Evolutionary conservation across 2,888 invertebrate species (phyloP).

Genomic region (Rhabditoides inermis): DNA sequence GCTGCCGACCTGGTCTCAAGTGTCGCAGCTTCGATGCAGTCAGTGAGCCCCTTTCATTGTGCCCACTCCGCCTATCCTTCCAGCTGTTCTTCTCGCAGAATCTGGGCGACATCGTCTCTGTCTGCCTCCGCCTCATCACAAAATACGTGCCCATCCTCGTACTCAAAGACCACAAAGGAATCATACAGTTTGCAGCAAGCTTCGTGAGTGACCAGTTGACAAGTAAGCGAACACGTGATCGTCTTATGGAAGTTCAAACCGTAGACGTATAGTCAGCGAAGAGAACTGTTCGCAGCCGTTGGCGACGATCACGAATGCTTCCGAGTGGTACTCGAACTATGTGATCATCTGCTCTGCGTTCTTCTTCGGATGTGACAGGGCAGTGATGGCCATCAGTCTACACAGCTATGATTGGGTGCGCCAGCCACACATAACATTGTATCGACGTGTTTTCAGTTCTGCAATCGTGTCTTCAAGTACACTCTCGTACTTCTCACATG

Average conservation of each 20-base stretch:
- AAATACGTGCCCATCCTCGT: conserved; percentile 8
- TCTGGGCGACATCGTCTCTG: conserved; percentile 8
- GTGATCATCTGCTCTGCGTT: conserved; percentile 8
- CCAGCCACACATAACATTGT: too few relatives aligned
- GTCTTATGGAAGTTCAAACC: background rate
- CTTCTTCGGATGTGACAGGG: conserved; percentile 8
- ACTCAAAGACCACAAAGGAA: conserved; percentile 5
- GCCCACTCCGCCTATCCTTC: too few relatives aligned
- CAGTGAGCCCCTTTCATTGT: too few relatives aligned
- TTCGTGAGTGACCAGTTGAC: too few relatives aligned
- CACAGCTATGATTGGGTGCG: conserved; percentile 9
- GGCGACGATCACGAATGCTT: conserved; percentile 7
- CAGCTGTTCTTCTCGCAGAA: conserved; percentile 14
- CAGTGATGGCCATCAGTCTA: conserved; percentile 7
- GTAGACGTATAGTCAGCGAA: too few relatives aligned
- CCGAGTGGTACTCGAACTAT: conserved; percentile 12
- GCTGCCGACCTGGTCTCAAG: too few relatives aligned
- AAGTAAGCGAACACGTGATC: too few relatives aligned
- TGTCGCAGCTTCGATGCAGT: conserved; percentile 9
- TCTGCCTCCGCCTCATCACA: conserved; percentile 3
- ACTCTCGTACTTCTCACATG: conserved; percentile 9
- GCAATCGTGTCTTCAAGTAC: conserved; percentile 11
- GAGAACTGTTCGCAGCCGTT: too few relatives aligned
- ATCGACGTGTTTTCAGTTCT: conserved; percentile 9
- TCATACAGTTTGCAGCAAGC: too few relatives aligned